Evolutionary conservation across 2,888 invertebrate species (phyloP).

Genomic region (Yponomeuta evonymella): DNA sequence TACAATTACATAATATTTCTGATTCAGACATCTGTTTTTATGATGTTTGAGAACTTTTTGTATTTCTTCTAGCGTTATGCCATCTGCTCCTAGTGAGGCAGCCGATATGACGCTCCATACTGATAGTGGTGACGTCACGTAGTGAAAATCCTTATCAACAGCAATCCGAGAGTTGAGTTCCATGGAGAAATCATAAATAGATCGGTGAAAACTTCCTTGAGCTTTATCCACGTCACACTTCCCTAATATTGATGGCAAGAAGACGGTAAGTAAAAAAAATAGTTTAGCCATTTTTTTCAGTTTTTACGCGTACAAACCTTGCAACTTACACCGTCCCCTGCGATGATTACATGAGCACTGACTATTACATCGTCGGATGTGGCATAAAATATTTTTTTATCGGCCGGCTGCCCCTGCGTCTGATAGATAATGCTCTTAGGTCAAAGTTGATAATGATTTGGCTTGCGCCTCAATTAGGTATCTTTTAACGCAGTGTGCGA

Average conservation of each 20-base stretch:
- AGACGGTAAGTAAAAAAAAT: neutral
- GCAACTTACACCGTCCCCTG: neutral
- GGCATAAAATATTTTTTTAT: neutral
- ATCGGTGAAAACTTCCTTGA: slow-evolving; percentile 29
- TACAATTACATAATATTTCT: slow-evolving; percentile 44
- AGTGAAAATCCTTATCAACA: slow-evolving; percentile 42
- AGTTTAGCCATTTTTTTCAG: neutral
- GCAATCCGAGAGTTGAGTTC: slow-evolving; percentile 44
- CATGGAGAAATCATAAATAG: slow-evolving; percentile 49
- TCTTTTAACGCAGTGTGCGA: too few species aligned
- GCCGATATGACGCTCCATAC: slow-evolving; percentile 50
- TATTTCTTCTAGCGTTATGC: slow-evolving; percentile 43
- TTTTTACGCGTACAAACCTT: neutral
- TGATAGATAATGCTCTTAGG: neutral
- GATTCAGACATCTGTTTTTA: slow-evolving; percentile 48
- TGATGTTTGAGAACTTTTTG: slow-evolving; percentile 40
- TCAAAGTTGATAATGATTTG: neutral
- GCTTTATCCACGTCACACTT: neutral
- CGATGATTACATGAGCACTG: neutral
- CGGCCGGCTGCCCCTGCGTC: neutral
- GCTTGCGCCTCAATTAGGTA: too few species aligned
- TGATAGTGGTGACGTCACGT: slow-evolving; percentile 52
- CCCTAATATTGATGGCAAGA: neutral
- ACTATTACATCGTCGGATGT: neutral
- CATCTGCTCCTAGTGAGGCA: slow-evolving; percentile 47